Evolutionary conservation across 2,888 invertebrate species (phyloP).

Genomic region (Rhaphigaster nebulosa): DNA sequence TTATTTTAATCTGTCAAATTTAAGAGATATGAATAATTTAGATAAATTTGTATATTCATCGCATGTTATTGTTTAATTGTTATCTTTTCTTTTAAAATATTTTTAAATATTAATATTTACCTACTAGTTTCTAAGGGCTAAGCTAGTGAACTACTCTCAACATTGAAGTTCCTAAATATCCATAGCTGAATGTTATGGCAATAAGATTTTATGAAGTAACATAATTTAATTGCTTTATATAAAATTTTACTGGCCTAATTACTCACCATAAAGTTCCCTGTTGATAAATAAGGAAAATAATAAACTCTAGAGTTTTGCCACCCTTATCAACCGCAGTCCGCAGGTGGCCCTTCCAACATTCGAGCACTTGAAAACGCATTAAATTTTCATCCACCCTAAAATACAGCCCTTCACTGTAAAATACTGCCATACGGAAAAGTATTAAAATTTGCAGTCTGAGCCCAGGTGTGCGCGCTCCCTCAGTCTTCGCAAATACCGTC

Average conservation of each 20-base stretch:
- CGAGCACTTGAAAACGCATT: slow-evolving; percentile 23
- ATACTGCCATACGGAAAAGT: slow-evolving; percentile 26
- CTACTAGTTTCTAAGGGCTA: too few relatives aligned
- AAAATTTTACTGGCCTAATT: neutral
- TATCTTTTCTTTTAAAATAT: neutral
- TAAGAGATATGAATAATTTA: too few relatives aligned
- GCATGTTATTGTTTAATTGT: too few relatives aligned
- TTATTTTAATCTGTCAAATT: too few relatives aligned
- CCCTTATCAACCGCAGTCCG: slow-evolving; percentile 7
- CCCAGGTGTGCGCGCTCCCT: slow-evolving; percentile 25
- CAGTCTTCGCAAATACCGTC: neutral
- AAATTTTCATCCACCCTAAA: slow-evolving; percentile 44
- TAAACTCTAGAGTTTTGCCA: neutral
- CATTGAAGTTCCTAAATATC: neutral
- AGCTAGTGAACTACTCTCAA: too few relatives aligned
- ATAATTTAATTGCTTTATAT: neutral
- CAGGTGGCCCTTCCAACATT: neutral
- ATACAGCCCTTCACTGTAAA: slow-evolving; percentile 23
- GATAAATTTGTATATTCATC: too few relatives aligned
- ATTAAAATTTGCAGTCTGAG: slow-evolving; percentile 53
- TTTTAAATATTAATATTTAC: too few relatives aligned
- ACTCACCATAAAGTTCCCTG: neutral
- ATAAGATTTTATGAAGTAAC: neutral
- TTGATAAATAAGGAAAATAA: neutral
- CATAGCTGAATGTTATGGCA: neutral